Conservation (phyloP, 2,888 invertebrate genomes). For the Druceiella hillmani region DNA sequence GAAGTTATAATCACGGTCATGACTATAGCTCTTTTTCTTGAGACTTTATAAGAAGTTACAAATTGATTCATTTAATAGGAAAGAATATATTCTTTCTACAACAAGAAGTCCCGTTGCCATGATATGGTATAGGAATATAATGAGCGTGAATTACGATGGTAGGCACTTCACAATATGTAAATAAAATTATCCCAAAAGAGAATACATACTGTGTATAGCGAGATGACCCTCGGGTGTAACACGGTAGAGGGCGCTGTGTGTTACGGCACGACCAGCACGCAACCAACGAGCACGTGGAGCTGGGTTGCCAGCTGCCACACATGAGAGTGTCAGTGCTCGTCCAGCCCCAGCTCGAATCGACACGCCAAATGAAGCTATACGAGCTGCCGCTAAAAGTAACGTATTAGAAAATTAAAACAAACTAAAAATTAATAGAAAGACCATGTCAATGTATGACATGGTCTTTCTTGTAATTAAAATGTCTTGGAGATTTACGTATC, state of each 20-base stretch:
- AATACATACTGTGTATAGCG: conserved; percentile 59
- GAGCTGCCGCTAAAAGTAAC: conserved; percentile 61
- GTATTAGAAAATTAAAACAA: conserved; percentile 8
- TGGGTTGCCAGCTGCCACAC: conserved; percentile 71
- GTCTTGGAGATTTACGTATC: too few species aligned
- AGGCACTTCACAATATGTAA: too few species aligned
- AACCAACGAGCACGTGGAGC: conserved; percentile 72
- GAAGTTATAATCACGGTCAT: too few species aligned
- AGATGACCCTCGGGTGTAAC: conserved; percentile 67
- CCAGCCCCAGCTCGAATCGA: conserved; percentile 65
- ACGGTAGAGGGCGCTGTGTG: conserved; percentile 65
- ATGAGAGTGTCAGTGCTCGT: conserved; percentile 62
- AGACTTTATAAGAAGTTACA: too few species aligned
- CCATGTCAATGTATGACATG: conserved; percentile 13
- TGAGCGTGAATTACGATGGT: too few species aligned
- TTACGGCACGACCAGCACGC: conserved; percentile 62
- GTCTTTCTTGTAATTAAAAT: conserved; percentile 10
- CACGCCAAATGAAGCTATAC: conserved; percentile 79
- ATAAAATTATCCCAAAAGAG: too few species aligned
- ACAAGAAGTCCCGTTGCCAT: too few species aligned
- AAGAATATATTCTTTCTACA: too few species aligned
- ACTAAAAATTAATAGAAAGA: not conserved
- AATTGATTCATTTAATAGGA: too few species aligned
- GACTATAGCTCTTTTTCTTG: too few species aligned
- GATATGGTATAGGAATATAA: too few species aligned